Evolutionary conservation across 30 jellyfish, hydroid and myxozoan genomes (phyloP).

Genomic region (Morbakka virulenta): DNA sequence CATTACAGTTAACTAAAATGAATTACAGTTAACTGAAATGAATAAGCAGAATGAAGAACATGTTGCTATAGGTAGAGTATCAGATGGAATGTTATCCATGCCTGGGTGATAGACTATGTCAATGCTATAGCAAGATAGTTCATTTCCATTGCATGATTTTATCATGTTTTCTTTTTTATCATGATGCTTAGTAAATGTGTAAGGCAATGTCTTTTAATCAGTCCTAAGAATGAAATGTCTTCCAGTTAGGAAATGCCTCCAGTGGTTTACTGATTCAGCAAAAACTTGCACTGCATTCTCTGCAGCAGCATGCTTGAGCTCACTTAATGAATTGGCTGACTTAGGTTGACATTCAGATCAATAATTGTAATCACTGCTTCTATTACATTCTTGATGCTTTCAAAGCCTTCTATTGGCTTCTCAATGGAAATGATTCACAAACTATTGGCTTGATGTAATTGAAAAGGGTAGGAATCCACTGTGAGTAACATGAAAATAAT

Average conservation of each 20-base stretch:
- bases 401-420: too few species aligned
- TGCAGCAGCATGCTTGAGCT: conserved; percentile 21
- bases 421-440: background rate
- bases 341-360: conserved; percentile 8
- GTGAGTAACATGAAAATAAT: conserved; percentile 28
- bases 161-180: conserved; percentile 23
- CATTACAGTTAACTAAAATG: background rate
- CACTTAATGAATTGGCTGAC: conserved; percentile 8
- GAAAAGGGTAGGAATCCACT: conserved; percentile 43
- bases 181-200: background rate
- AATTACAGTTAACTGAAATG: background rate
- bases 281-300: conserved; percentile 13
- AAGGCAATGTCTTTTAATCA: conserved; percentile 46
- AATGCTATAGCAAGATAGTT: conserved; percentile 28
- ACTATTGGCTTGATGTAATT: conserved; percentile 19
- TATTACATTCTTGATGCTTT: background rate
- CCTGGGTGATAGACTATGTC: conserved; percentile 4
- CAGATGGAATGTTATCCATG: conserved; percentile 24
- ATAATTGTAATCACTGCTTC: background rate
- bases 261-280: conserved; percentile 51
- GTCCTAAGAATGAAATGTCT: conserved; percentile 35
- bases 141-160: conserved; percentile 19
- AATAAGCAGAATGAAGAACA: background rate
- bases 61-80: conserved; percentile 18
- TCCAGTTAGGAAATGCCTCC: conserved; percentile 65